Evolutionary conservation across 2,888 invertebrate species (phyloP).

Genomic region (Drosophila mimetica): DNA sequence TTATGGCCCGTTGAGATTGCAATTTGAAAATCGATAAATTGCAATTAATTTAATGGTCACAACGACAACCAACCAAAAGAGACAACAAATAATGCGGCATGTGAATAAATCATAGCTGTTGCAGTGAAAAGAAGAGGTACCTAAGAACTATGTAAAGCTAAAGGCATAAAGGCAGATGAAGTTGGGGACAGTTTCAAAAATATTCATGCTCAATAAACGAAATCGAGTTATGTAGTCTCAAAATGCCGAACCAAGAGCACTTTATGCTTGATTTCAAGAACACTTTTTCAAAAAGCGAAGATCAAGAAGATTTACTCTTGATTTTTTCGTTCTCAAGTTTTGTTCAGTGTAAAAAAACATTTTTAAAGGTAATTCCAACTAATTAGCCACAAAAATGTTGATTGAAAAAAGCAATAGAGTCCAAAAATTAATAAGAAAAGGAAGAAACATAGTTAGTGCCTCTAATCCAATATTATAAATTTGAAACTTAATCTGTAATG

Average conservation of each 20-base stretch:
- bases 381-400: constrained; percentile 65
- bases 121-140: constrained; percentile 39
- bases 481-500: constrained; percentile 20
- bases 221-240: no score
- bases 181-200: no score
- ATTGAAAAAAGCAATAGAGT: background rate
- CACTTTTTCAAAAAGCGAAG: no score
- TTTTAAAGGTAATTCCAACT: constrained; percentile 53
- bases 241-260: no score
- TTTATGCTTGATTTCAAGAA: no score
- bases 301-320: no score
- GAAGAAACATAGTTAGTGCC: background rate
- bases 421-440: background rate
- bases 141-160: no score
- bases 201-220: no score
- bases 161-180: no score
- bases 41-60: constrained; percentile 84
- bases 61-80: constrained; percentile 58
- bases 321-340: no score
- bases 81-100: constrained; percentile 33
- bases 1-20: constrained; percentile 77
- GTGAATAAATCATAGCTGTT: constrained; percentile 63
- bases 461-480: constrained; percentile 6
- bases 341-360: no score
- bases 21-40: constrained; percentile 84